A percentile compares a stretch with the other conserved stretches of the same genome.
These are phyloP conservation scores for Sinocyclocheilus anshuiensis DNA, from an alignment of 2,113 vertebrate species.

Conservation along the genomic window DNA sequence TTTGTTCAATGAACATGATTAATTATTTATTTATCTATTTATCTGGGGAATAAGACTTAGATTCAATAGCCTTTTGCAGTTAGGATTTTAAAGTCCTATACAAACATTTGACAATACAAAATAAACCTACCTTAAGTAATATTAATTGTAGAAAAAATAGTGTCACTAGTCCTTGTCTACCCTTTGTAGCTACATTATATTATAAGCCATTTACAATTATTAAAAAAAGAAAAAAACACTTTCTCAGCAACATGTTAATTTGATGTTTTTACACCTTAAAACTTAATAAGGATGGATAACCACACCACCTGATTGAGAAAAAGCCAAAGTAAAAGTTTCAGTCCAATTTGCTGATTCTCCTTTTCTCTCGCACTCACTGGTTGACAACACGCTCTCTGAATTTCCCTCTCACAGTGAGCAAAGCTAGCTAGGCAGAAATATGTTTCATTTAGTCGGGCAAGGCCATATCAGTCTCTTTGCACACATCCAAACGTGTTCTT, in stretches of 20 bases:
- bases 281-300: neutral
- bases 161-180: neutral
- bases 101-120: neutral
- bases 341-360: neutral
- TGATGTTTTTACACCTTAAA: neutral
- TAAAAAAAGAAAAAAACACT: neutral
- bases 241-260: neutral
- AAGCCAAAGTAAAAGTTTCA: neutral
- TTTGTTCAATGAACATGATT: too few relatives aligned
- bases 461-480: neutral
- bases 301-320: neutral
- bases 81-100: neutral
- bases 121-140: neutral
- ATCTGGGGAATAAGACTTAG: neutral
- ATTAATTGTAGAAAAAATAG: neutral
- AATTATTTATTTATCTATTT: too few relatives aligned
- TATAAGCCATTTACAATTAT: neutral
- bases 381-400: neutral
- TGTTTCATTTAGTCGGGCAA: neutral
- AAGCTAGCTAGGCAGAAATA: neutral
- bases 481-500: neutral
- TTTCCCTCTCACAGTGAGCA: neutral
- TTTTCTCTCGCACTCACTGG: neutral
- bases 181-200: neutral
- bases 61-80: neutral